These are phyloP conservation scores for Folsomia candida DNA, from an alignment of 2,888 invertebrate species.

Conservation along the genomic window DNA sequence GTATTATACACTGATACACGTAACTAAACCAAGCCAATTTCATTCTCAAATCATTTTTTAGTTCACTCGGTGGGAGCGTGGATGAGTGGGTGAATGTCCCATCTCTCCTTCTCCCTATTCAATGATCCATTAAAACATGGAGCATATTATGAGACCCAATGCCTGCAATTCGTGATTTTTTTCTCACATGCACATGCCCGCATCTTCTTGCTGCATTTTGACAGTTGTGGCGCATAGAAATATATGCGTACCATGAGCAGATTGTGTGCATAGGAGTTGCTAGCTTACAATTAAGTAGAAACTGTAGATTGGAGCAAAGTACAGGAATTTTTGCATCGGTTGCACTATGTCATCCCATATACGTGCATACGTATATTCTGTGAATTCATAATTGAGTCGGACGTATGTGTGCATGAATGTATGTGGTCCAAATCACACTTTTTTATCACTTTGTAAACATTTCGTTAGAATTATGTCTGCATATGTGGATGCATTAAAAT, in stretches of 20 bases:
- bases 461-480: too few species aligned
- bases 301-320: background rate
- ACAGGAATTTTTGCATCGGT: background rate
- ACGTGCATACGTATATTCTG: background rate
- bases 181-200: too few species aligned
- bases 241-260: too few species aligned
- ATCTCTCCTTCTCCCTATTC: too few species aligned
- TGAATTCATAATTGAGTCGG: background rate
- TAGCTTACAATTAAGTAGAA: background rate
- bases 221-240: too few species aligned
- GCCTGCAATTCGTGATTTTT: too few species aligned
- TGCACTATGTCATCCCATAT: background rate
- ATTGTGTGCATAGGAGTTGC: background rate
- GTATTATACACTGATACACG: too few species aligned
- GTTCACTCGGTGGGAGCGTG: background rate
- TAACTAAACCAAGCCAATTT: slow-evolving; percentile 2
- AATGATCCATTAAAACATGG: too few species aligned
- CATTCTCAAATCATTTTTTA: background rate
- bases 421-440: background rate
- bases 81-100: background rate
- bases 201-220: too few species aligned
- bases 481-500: too few species aligned
- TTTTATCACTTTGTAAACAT: background rate
- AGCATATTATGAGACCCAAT: too few species aligned
- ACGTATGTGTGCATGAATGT: too few species aligned